Percentiles rank a stretch among this genome's conserved stretches.
Conservation (phyloP, 2,888 invertebrate species). For the Reticulitermes lucifugus region DNA sequence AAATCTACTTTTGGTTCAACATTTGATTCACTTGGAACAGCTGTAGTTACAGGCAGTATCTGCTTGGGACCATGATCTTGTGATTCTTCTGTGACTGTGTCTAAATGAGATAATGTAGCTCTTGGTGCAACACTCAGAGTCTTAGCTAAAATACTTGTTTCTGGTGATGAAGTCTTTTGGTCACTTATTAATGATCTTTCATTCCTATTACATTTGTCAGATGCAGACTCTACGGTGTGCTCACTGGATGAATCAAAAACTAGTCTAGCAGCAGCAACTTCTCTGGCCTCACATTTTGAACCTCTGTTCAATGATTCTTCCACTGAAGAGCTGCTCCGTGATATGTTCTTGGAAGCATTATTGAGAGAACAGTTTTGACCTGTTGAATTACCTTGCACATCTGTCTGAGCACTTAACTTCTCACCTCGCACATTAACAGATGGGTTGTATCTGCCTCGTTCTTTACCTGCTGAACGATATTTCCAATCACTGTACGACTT, state of each 20-base stretch:
- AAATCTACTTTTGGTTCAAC: conserved; percentile 56
- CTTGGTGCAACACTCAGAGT: neutral
- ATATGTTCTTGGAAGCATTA: neutral
- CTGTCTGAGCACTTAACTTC: neutral
- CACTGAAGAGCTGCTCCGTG: conserved; percentile 1
- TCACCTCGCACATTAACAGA: neutral
- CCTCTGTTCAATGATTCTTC: conserved; percentile 37
- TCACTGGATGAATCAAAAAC: conserved; percentile 16
- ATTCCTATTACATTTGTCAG: neutral
- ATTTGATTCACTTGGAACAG: conserved; percentile 11
- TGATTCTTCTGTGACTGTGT: conserved; percentile 6
- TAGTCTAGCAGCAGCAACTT: neutral
- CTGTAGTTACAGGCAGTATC: neutral
- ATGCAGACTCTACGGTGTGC: neutral
- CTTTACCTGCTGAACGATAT: conserved; percentile 21
- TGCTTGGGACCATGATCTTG: conserved; percentile 21
- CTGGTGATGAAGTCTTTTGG: conserved; percentile 4
- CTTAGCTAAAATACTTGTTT: conserved; percentile 16
- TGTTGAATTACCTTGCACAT: neutral
- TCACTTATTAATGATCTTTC: conserved; percentile 20
- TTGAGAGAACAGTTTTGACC: neutral
- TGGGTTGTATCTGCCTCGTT: neutral
- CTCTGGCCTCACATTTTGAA: conserved; percentile 23
- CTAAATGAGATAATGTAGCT: neutral
- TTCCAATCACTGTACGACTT: conserved; percentile 36